phyloP scores from a whole-genome alignment of 1,140 invertebrate genomes.

The Pachyrhynchus sulphureomaculatus region DNA sequence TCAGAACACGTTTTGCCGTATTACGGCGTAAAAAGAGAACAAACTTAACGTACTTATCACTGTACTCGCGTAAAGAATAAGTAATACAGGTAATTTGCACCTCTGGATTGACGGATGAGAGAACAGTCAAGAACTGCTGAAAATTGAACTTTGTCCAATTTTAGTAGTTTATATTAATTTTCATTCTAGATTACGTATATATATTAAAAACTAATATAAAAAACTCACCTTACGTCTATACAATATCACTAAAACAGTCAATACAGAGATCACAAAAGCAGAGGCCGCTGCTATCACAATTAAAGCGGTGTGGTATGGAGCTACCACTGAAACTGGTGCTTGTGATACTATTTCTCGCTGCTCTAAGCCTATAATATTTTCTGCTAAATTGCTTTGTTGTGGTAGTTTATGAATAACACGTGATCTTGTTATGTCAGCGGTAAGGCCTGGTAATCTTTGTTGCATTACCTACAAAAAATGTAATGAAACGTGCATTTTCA shows the following conservation, averaged over 20 bases:
- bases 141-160: no score
- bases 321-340: constrained; percentile 63
- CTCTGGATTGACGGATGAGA: no score
- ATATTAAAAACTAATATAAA: not conserved
- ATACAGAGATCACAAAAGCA: constrained; percentile 70
- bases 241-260: constrained; percentile 67
- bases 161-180: no score
- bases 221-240: constrained; percentile 61
- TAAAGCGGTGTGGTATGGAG: constrained; percentile 69
- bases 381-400: constrained; percentile 45
- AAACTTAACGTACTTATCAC: no score
- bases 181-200: no score
- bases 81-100: no score
- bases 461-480: constrained; percentile 56
- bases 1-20: no score
- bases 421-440: constrained; percentile 66
- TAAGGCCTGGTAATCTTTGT: constrained; percentile 57
- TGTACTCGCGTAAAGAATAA: no score
- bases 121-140: no score
- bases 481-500: not conserved
- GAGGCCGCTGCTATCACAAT: constrained; percentile 69
- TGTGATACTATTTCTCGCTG: constrained; percentile 68
- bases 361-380: constrained; percentile 60
- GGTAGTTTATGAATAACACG: constrained; percentile 61
- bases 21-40: no score